A percentile compares a stretch with the other conserved stretches of the same genome.
phyloP scores from a whole-genome alignment of 2,888 invertebrate species.

The Leptinotarsa tumamoca region DNA sequence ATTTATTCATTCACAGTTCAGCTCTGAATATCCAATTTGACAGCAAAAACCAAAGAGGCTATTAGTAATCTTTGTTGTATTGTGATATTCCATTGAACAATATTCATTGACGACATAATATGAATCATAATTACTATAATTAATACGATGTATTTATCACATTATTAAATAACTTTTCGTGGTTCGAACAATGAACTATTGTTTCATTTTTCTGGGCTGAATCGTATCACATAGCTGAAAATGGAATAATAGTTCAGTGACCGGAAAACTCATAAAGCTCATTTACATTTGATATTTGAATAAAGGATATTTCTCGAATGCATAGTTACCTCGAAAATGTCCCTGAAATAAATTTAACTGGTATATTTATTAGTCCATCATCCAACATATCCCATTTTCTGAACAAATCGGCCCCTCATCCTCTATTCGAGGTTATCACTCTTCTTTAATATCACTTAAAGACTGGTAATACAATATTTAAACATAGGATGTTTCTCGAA shows the following conservation, averaged over 20 bases:
- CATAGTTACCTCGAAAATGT: background rate
- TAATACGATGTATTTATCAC: background rate
- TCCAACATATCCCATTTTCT: background rate
- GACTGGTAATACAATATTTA: background rate
- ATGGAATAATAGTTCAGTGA: background rate
- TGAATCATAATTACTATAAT: background rate
- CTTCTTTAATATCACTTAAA: too few species aligned
- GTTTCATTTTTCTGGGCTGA: background rate
- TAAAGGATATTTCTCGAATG: background rate
- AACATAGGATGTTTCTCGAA: background rate
- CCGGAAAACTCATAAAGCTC: background rate
- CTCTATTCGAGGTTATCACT: too few species aligned
- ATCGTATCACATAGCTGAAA: background rate
- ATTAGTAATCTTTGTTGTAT: too few species aligned
- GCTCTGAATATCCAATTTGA: too few species aligned
- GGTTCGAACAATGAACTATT: background rate
- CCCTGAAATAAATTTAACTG: too few species aligned
- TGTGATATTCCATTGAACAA: background rate
- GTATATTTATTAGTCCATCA: background rate
- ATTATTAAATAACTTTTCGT: background rate
- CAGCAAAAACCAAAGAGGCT: too few species aligned
- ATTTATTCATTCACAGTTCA: too few species aligned
- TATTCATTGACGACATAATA: conserved; percentile 2
- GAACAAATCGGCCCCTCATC: background rate
- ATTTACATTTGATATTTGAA: background rate